A percentile compares a stretch with the other conserved stretches of the same genome.
phyloP scores from a whole-genome alignment of 2,888 invertebrate species.

The Pachliopta kotzebuea region DNA sequence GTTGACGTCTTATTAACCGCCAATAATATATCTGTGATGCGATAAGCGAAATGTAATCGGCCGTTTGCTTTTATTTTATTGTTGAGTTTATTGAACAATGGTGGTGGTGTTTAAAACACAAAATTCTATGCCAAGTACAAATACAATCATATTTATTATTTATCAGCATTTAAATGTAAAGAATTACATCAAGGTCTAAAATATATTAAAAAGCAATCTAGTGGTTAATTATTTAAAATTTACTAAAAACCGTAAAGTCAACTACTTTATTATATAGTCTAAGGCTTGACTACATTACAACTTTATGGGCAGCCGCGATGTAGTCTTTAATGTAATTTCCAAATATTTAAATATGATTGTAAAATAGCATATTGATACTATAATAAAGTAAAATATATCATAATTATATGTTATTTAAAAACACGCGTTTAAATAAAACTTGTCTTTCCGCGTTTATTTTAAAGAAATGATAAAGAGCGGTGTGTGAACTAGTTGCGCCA shows the following conservation, averaged over 20 bases:
- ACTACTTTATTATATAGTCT: too few species aligned
- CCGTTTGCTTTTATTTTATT: slow-evolving; percentile 30
- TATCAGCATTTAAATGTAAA: too few species aligned
- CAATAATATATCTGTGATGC: slow-evolving; percentile 32
- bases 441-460: neutral
- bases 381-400: too few species aligned
- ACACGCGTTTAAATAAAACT: neutral
- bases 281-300: too few species aligned
- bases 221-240: too few species aligned
- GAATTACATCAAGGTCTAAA: too few species aligned
- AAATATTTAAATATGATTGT: too few species aligned
- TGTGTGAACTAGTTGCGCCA: slow-evolving; percentile 32
- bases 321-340: too few species aligned
- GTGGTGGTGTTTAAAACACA: slow-evolving; percentile 8
- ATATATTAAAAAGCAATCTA: too few species aligned
- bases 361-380: too few species aligned
- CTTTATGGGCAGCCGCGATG: too few species aligned
- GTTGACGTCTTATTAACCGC: slow-evolving; percentile 57
- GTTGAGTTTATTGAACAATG: slow-evolving; percentile 18
- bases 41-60: slow-evolving; percentile 33
- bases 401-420: neutral
- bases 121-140: neutral
- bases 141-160: neutral
- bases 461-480: neutral
- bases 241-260: too few species aligned